Evolutionary conservation across 2,888 invertebrate species (phyloP), one percentile per base, ranked within the genome.

Genomic region (Lepidocyrtinus sp.): DNA sequence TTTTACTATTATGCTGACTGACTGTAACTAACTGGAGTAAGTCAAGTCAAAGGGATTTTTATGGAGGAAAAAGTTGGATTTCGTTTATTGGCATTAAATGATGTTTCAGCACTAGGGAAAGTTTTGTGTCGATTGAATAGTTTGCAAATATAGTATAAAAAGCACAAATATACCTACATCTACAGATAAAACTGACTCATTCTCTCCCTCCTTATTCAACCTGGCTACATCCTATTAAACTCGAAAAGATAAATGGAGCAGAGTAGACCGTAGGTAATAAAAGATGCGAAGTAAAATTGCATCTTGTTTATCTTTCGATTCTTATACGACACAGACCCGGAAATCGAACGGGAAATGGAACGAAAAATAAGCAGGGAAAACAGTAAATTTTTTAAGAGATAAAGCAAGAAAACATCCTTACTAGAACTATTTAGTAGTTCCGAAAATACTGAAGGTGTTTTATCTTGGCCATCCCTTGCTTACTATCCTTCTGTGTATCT

Each of bases 71-170:
- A 59, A 21, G 59, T 2, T 21, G 59, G 59, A 59, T 59, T 59
- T 59, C 59, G 3, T 12, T 59, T 59, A 59, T 59, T 59, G 59
- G 59, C 59, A 59, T 59, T 59, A 59, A 59, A 59, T 59, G 59
- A 22, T 59, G 59, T 3, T 59, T 59, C n/a, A 9, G 21, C 59
- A 59, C 22, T 59, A 59, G 21, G 12, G 59, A 59, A 59, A 59
- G 59, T 59, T 59, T 36, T 36, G 36, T 59, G 21, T 22, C 59
- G 59, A 59, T 59, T 59, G 59, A 59, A 59, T 21, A 59, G 59
- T 21, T 59, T 59, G 21, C 59, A 59, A 59, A 36, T n/a, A 36
- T 36, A 12, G 36, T 36, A 59, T 21, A n/a, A n/a, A n/a, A n/a
- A 19, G n/a, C 59, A 59, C 59, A 7, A 19, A n/a, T 59, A 2